These are phyloP conservation scores for Mythimna lalbum DNA, from an alignment of 2,888 invertebrate genomes.

Conservation along the genomic window DNA sequence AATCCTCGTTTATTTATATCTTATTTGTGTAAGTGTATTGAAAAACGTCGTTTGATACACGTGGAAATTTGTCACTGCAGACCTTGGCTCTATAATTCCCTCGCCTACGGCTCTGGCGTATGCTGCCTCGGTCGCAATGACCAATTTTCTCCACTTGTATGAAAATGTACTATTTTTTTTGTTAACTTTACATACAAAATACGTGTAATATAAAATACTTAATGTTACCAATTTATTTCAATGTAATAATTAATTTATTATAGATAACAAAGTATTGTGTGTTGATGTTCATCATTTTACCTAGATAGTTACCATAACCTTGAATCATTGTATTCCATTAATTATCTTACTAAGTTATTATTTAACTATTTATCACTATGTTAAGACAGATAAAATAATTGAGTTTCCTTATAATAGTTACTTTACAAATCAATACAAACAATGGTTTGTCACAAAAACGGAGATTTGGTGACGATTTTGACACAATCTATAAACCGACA, in stretches of 20 bases:
- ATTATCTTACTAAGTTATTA: slow-evolving; percentile 21
- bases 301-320: background rate
- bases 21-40: too few species aligned
- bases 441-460: background rate
- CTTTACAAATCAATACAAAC: background rate
- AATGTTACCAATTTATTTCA: background rate
- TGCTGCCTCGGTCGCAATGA: too few species aligned
- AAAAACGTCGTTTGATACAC: too few species aligned
- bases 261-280: background rate
- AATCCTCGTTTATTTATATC: too few species aligned
- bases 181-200: too few species aligned
- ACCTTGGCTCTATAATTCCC: too few species aligned
- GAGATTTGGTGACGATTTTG: too few species aligned
- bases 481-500: too few species aligned
- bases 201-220: background rate
- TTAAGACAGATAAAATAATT: background rate
- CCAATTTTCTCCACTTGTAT: too few species aligned
- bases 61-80: too few species aligned
- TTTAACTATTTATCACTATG: slow-evolving; percentile 23
- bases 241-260: background rate
- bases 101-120: too few species aligned
- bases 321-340: slow-evolving; percentile 12
- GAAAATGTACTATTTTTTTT: too few species aligned
- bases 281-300: background rate
- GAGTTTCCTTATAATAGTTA: background rate